phyloP scores from a whole-genome alignment of 2,797 vertebrate genomes.

The Molossus alvarezi region DNA sequence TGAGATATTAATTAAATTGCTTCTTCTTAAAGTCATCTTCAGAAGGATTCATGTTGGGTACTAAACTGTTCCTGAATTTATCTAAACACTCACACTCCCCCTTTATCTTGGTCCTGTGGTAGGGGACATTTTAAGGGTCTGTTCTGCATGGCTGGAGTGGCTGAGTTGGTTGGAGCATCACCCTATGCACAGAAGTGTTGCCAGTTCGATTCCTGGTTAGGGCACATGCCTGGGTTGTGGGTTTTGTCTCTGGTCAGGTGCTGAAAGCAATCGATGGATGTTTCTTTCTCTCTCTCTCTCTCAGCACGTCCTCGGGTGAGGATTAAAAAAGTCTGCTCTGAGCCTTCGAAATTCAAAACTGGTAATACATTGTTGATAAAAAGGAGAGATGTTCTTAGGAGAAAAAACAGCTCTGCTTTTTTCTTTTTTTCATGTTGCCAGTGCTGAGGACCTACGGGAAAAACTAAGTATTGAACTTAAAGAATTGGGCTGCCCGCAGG shows the following conservation, averaged over 20 bases:
- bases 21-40: background rate
- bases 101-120: background rate
- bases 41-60: background rate
- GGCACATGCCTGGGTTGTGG: background rate
- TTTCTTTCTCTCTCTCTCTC: too few species aligned
- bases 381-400: background rate
- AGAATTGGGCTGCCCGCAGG: background rate
- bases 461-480: background rate
- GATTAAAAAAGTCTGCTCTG: background rate
- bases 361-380: background rate
- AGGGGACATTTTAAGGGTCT: background rate
- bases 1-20: slow-evolving; percentile 32
- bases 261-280: background rate
- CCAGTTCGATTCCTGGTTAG: background rate
- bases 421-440: background rate
- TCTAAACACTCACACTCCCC: background rate
- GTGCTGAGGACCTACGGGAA: background rate
- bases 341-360: background rate
- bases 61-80: background rate
- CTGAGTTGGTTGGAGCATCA: background rate
- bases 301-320: background rate
- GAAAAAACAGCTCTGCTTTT: background rate
- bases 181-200: background rate
- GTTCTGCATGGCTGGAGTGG: background rate
- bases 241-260: too few species aligned